A percentile compares a stretch with the other conserved stretches of the same genome.
Conservation (phyloP, 2,797 vertebrate species). For the Chelmon rostratus region DNA sequence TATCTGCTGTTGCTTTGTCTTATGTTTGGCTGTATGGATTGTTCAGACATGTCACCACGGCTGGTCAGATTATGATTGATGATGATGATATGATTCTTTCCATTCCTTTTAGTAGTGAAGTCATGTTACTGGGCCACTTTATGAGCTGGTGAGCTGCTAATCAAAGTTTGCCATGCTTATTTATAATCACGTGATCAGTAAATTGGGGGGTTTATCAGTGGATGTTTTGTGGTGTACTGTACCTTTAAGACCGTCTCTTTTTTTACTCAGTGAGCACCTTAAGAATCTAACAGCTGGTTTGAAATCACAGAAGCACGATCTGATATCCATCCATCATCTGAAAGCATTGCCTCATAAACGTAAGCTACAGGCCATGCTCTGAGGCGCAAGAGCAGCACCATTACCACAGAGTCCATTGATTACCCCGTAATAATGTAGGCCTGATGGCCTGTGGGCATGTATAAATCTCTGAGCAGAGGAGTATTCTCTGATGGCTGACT, state of each 20-base stretch:
- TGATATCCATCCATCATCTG: constrained; percentile 32
- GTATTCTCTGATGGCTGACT: constrained; percentile 17
- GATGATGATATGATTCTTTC: too few relatives aligned
- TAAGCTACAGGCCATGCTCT: constrained; percentile 17
- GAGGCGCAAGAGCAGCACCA: constrained; percentile 20
- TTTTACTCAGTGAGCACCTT: not conserved
- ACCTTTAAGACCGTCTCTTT: constrained; percentile 6
- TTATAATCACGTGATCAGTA: too few relatives aligned
- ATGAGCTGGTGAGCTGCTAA: too few relatives aligned
- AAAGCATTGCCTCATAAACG: constrained; percentile 29
- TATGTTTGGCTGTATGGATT: too few relatives aligned
- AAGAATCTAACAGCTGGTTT: constrained; percentile 5
- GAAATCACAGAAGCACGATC: constrained; percentile 8
- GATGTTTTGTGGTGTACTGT: not conserved
- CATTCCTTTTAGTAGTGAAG: too few relatives aligned
- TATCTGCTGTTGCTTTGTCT: too few relatives aligned
- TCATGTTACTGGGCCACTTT: too few relatives aligned
- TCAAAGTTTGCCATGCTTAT: too few relatives aligned
- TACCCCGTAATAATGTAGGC: constrained; percentile 42
- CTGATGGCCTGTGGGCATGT: constrained; percentile 34
- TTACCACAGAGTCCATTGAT: constrained; percentile 50
- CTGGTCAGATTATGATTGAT: too few relatives aligned
- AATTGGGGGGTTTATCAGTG: too few relatives aligned
- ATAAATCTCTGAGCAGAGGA: constrained; percentile 41
- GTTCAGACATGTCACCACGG: too few relatives aligned